Evolutionary conservation across 2,888 invertebrate species (phyloP).

Genomic region (Pyrrhia umbra): DNA sequence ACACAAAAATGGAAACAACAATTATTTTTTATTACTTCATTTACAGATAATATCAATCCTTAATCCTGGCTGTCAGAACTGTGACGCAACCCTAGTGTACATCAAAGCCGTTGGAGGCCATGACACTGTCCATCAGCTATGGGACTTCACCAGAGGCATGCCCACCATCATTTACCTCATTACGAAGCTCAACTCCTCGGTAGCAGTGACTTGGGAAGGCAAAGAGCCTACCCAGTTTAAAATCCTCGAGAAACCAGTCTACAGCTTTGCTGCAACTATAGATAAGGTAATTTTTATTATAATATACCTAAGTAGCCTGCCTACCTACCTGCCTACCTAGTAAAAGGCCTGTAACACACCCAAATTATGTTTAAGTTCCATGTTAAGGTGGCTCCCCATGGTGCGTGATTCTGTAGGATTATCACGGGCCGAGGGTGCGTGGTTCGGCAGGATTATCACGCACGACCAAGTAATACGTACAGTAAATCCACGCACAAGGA

Average conservation of each 20-base stretch:
- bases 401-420: too few relatives aligned
- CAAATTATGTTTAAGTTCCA: too few relatives aligned
- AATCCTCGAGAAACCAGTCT: conserved; percentile 85
- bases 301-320: not conserved
- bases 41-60: conserved; percentile 78
- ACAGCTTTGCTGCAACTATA: conserved; percentile 91
- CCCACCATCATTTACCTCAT: conserved; percentile 90
- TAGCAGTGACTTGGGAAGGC: conserved; percentile 88
- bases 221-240: conserved; percentile 74
- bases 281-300: conserved; percentile 86
- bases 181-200: conserved; percentile 81
- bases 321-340: not conserved
- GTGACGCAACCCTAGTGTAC: conserved; percentile 85
- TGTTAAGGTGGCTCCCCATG: too few relatives aligned
- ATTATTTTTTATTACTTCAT: too few relatives aligned
- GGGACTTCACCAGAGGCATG: conserved; percentile 91
- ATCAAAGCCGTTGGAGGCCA: conserved; percentile 88
- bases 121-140: conserved; percentile 92
- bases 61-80: conserved; percentile 80
- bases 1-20: too few relatives aligned
- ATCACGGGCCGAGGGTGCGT: too few relatives aligned
- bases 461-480: too few relatives aligned
- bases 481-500: too few relatives aligned
- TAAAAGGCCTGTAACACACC: too few relatives aligned
- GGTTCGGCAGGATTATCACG: too few relatives aligned